Evolutionary conservation across 2,888 invertebrate species (phyloP), one percentile per base, ranked within the genome.

Genomic region (Dione vanillae): DNA sequence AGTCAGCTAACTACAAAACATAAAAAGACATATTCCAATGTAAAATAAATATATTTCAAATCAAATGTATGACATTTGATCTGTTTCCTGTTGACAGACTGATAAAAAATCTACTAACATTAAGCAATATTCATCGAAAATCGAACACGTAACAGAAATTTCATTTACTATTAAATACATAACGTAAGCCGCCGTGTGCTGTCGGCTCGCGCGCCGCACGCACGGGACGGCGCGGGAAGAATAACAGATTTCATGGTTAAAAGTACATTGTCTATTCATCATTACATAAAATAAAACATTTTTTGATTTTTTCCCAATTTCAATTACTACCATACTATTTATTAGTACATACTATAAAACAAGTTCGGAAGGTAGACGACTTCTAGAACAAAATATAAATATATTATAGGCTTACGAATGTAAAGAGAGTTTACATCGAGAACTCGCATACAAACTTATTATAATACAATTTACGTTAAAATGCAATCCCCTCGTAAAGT

Each of bases 1-100:
- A 88, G 85, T 85, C 81, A 82, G 82, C 91, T 92, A 92, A 90
- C 92, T 92, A 92, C 92, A 91, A 90, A 91, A 91, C 92, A 92
- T 83, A 92, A 92, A 91, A 92, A 91, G 91, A 90, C 91, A 87
- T 86, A 87, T 89, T 89, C 89, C 87, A 90, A 91, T 91, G 89
- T 89, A 90, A 92, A 92, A 91, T 92, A 92, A 92, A 92, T 92
- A 92, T 92, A 92, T 92, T 92, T 92, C 90, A 91, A 91, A 92
- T 89, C 92, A 92, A 92, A 92, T 92, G 92, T 92, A 92, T 92
- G 91, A 92, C 92, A 92, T 92, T 91, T 92, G 92, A 92, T 88
- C 88, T 89, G 90, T 82, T 85, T 86, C 86, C 82, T 83, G 87
- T 88, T 86, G 90, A 91, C 90, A 90, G 88, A 88, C 85, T 89